A percentile compares a stretch with the other conserved stretches of the same genome.
Evolutionary conservation across 2,888 invertebrate species (phyloP).

Genomic region (Parnassius glacialis): DNA sequence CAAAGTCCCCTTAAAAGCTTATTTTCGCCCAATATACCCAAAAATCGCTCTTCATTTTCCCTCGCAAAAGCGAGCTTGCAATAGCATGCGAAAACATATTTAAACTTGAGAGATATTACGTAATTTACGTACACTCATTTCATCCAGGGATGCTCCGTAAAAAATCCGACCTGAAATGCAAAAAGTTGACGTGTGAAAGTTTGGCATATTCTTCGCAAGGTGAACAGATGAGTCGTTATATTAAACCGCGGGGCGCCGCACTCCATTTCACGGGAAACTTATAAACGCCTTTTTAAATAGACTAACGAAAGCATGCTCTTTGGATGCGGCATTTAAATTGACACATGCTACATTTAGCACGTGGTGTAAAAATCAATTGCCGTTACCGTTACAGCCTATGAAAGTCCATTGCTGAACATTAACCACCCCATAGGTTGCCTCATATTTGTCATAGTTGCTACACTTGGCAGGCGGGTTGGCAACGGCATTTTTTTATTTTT

Average conservation of each 20-base stretch:
- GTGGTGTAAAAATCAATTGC: too few relatives aligned
- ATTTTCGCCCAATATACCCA: too few relatives aligned
- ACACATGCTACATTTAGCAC: background rate
- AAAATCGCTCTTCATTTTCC: background rate
- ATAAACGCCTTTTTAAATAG: slow-evolving; percentile 41
- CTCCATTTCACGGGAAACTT: slow-evolving; percentile 75
- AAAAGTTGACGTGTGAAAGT: slow-evolving; percentile 54
- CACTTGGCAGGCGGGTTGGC: too few relatives aligned
- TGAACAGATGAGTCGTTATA: slow-evolving; percentile 69
- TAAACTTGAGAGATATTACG: slow-evolving; percentile 22
- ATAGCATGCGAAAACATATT: slow-evolving; percentile 5
- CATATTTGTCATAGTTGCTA: too few relatives aligned
- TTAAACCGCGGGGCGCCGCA: slow-evolving; percentile 62
- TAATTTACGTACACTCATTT: slow-evolving; percentile 13
- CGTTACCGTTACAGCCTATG: too few relatives aligned
- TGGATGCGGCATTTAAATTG: slow-evolving; percentile 47
- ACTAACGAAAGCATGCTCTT: slow-evolving; percentile 19
- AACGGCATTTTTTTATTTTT: too few relatives aligned
- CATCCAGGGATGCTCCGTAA: slow-evolving; percentile 26
- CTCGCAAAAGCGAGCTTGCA: background rate
- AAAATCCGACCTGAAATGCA: slow-evolving; percentile 31
- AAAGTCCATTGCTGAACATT: too few relatives aligned
- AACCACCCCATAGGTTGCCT: too few relatives aligned
- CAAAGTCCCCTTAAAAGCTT: background rate
- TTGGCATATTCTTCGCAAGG: slow-evolving; percentile 58